These are phyloP conservation scores for Cettia cetti DNA, from an alignment of 2,113 vertebrate species.

Conservation along the genomic window DNA sequence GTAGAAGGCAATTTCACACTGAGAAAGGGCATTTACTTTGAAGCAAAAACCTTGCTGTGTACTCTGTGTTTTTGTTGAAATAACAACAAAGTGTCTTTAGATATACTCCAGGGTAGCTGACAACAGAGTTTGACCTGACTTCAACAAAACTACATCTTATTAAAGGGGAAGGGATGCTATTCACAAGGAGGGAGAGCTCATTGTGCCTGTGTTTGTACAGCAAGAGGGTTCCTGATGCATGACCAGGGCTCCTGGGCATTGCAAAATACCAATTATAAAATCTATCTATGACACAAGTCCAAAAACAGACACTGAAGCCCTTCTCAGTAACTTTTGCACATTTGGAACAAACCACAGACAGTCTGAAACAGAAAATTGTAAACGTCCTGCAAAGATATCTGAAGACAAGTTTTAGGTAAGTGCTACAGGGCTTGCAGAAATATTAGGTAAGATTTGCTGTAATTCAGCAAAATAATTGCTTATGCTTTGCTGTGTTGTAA, in stretches of 20 bases:
- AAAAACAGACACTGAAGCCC: not conserved
- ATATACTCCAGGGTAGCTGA: not conserved
- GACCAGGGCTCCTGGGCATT: not conserved
- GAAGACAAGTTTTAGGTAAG: not conserved
- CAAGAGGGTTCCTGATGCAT: not conserved
- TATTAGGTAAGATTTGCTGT: not conserved
- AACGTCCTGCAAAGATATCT: not conserved
- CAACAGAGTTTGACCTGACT: not conserved
- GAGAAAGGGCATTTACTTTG: constrained; percentile 7
- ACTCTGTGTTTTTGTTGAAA: not conserved
- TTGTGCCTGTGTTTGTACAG: not conserved
- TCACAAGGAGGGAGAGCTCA: not conserved
- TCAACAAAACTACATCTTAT: not conserved
- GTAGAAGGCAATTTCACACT: not conserved
- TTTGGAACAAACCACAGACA: not conserved
- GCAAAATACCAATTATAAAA: not conserved
- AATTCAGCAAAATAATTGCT: not conserved
- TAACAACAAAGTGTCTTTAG: not conserved
- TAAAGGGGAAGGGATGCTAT: not conserved
- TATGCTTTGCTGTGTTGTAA: not conserved
- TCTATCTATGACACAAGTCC: not conserved
- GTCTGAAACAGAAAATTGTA: not conserved
- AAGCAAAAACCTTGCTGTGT: not conserved
- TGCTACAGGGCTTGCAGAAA: not conserved
- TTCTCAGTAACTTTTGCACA: not conserved